Evolutionary conservation across 2,113 vertebrate species (phyloP).

Genomic region (Gallinago jamesoni): DNA sequence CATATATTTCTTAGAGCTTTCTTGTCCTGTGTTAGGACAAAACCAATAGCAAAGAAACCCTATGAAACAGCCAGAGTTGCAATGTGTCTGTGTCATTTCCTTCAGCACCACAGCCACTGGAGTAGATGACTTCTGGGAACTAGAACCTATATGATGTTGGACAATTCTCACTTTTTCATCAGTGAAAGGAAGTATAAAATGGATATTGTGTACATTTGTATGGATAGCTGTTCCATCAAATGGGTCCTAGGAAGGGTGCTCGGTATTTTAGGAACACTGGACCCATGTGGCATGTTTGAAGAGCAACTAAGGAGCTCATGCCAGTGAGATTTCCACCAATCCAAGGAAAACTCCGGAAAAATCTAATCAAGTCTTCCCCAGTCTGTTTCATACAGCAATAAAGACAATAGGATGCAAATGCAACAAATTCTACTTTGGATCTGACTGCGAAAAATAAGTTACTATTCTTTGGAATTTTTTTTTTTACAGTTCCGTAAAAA

Average conservation of each 20-base stretch:
- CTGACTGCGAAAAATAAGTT: background rate
- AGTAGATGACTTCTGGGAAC: background rate
- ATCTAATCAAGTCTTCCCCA: background rate
- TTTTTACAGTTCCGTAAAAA: background rate
- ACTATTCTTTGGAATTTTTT: background rate
- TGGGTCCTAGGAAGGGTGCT: background rate
- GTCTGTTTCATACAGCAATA: background rate
- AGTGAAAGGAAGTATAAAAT: background rate
- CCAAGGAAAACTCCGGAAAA: background rate
- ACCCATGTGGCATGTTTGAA: accelerated
- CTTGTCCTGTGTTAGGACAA: background rate
- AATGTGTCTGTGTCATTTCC: background rate
- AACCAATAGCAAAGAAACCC: background rate
- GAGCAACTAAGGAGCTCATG: background rate
- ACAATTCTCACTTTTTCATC: background rate
- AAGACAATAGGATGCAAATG: background rate
- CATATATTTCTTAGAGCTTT: background rate
- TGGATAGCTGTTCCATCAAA: background rate
- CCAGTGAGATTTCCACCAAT: background rate
- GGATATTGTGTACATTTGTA: background rate
- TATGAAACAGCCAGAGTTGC: background rate
- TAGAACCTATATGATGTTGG: background rate
- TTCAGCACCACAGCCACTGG: background rate
- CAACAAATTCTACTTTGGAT: background rate
- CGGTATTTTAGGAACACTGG: background rate